These are phyloP conservation scores for Nymphalis c-album DNA, from an alignment of 2,888 invertebrate species.

Conservation along the genomic window DNA sequence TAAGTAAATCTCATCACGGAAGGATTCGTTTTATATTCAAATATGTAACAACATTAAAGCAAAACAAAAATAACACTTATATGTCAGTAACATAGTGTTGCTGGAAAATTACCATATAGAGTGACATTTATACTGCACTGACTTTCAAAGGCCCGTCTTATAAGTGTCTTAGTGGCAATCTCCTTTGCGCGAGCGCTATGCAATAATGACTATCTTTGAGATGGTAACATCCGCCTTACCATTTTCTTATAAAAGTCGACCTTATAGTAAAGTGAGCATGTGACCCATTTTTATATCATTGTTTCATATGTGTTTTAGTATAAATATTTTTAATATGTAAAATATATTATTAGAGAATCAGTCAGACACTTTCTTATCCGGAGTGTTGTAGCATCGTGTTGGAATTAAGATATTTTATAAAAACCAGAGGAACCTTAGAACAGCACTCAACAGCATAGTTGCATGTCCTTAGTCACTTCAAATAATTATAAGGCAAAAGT, in stretches of 20 bases:
- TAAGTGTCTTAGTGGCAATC: constrained; percentile 42
- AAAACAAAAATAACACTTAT: constrained; percentile 13
- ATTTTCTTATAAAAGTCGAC: constrained; percentile 7
- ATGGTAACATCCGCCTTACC: constrained; percentile 17
- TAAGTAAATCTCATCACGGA: no score
- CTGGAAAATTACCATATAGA: constrained; percentile 45
- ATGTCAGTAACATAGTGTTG: constrained; percentile 16
- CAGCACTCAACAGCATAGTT: no score
- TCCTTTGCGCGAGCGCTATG: constrained; percentile 38
- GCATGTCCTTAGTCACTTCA: no score
- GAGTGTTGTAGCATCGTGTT: no score
- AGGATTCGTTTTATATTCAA: not conserved
- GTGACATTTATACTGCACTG: constrained; percentile 47
- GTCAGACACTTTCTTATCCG: no score
- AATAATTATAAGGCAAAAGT: no score
- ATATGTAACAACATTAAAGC: constrained; percentile 1
- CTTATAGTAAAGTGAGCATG: not conserved
- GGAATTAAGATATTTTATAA: no score
- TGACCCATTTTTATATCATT: constrained; percentile 1
- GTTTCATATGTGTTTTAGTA: no score
- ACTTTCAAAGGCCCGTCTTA: constrained; percentile 44
- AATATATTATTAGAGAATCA: no score
- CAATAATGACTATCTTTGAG: constrained; percentile 32
- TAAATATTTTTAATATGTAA: no score
- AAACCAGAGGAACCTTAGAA: no score